phyloP scores from a whole-genome alignment of 2,888 invertebrate genomes.

The Choristoneura rosaceana region DNA sequence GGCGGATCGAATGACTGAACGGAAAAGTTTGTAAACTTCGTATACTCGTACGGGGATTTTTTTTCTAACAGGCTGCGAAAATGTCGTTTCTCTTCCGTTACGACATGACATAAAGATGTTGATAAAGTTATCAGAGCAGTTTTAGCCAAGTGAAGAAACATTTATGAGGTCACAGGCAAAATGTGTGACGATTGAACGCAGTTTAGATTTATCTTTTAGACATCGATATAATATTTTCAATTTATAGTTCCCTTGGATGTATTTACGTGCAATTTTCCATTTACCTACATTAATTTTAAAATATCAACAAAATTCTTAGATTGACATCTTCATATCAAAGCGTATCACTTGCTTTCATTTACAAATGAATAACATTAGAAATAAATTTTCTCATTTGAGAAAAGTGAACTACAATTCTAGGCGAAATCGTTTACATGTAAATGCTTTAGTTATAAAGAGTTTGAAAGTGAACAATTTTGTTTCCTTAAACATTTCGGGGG shows the following conservation, averaged over 20 bases:
- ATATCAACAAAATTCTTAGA: too few species aligned
- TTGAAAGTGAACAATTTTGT: background rate
- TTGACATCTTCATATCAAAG: too few species aligned
- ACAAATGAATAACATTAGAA: too few species aligned
- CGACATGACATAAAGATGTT: conserved; percentile 30
- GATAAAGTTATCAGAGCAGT: conserved; percentile 38
- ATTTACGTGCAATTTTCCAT: background rate
- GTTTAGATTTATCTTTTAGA: conserved; percentile 2
- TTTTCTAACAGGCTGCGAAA: conserved; percentile 34
- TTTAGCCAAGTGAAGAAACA: conserved; percentile 22
- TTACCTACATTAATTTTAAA: too few species aligned
- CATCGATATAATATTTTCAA: background rate
- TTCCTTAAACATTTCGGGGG: background rate
- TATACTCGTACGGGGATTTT: conserved; percentile 14
- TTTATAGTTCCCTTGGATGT: background rate
- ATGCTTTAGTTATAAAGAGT: too few species aligned
- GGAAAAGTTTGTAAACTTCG: conserved; percentile 37
- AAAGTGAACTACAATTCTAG: too few species aligned
- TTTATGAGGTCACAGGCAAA: conserved; percentile 18
- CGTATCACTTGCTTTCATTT: too few species aligned
- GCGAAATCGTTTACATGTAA: too few species aligned
- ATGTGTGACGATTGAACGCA: conserved; percentile 8
- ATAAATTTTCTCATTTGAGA: too few species aligned
- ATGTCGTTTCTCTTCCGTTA: conserved; percentile 33
- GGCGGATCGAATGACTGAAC: conserved; percentile 33